A percentile compares a stretch with the other conserved stretches of the same genome.
These are phyloP conservation scores for Megaceryle maxima DNA, from an alignment of 2,113 vertebrate species.

Conservation along the genomic window DNA sequence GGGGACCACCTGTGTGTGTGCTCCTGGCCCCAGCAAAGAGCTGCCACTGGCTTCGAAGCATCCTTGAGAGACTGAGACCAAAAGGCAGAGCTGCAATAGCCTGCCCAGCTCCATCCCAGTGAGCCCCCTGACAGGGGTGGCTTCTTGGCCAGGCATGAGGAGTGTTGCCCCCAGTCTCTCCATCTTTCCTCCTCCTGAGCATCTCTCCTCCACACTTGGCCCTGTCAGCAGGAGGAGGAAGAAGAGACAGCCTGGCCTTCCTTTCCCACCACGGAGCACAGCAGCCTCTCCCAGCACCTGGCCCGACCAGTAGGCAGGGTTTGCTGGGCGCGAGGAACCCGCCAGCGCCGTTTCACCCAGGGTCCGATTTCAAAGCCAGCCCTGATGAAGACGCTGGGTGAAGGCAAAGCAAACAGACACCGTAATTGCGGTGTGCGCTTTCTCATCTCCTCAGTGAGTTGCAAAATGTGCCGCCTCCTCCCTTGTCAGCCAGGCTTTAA, in stretches of 20 bases:
- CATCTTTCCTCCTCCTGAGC: not conserved
- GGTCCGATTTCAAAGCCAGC: slow-evolving; percentile 14
- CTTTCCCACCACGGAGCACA: not conserved
- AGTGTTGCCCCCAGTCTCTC: not conserved
- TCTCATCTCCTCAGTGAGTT: slow-evolving; percentile 12
- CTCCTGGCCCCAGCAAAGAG: not conserved
- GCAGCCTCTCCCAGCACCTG: not conserved
- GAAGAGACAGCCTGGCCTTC: not conserved
- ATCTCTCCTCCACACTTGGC: not conserved
- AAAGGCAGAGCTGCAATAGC: not conserved
- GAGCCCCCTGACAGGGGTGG: not conserved
- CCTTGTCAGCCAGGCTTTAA: slow-evolving; percentile 36
- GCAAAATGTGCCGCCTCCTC: slow-evolving; percentile 63
- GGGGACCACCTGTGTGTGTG: accelerated
- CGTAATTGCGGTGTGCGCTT: slow-evolving; percentile 3
- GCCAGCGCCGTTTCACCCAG: not conserved
- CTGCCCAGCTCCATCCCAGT: not conserved
- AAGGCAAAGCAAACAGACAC: slow-evolving; percentile 36
- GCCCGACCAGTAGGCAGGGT: not conserved
- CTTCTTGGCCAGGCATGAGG: accelerated
- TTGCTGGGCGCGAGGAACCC: not conserved
- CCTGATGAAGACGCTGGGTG: not conserved
- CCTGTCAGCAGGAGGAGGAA: not conserved
- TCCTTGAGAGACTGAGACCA: not conserved
- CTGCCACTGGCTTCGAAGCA: accelerated